Conservation (phyloP, 2,113 vertebrate genomes). For the Jacana jacana region DNA sequence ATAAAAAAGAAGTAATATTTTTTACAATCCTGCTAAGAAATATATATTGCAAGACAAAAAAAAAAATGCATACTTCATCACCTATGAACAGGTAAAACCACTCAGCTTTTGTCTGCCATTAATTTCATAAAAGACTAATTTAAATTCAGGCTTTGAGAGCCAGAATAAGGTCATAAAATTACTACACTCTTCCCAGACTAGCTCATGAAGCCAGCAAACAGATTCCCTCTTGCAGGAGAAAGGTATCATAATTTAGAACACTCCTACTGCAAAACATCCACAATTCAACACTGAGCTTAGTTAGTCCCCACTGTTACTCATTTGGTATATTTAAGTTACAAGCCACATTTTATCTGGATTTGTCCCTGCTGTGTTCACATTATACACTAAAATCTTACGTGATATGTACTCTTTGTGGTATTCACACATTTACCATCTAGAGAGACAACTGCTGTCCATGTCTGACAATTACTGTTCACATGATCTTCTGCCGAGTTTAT, state of each 20-base stretch:
- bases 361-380: not conserved
- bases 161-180: not conserved
- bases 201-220: not conserved
- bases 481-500: not conserved
- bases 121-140: not conserved
- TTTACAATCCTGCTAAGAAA: not conserved
- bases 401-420: not conserved
- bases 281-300: not conserved
- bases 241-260: not conserved
- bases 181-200: not conserved
- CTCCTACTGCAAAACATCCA: not conserved
- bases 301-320: not conserved
- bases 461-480: not conserved
- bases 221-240: not conserved
- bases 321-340: not conserved
- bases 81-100: not conserved
- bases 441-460: not conserved
- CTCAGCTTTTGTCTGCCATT: not conserved
- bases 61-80: not conserved
- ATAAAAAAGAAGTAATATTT: not conserved
- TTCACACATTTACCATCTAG: not conserved
- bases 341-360: not conserved
- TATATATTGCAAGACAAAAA: not conserved
- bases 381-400: not conserved
- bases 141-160: not conserved